phyloP scores from a whole-genome alignment of 2,797 vertebrate genomes.

The Meriones psammophilus region DNA sequence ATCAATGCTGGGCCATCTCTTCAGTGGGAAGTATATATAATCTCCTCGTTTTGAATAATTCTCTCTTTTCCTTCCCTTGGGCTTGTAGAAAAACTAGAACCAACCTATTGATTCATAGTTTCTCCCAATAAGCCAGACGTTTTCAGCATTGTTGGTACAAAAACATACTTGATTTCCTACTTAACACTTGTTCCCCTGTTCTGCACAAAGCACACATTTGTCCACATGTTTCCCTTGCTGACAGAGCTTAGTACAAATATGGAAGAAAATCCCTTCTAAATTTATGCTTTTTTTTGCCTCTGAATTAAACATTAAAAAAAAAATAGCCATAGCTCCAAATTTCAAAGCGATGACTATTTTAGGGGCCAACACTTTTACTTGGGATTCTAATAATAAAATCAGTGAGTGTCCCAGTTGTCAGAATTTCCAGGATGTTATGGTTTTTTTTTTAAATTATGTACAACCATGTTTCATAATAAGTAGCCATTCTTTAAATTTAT shows the following conservation, averaged over 20 bases:
- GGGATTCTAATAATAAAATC: background rate
- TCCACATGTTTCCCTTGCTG: background rate
- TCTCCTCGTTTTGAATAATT: conserved; percentile 74
- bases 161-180: background rate
- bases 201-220: background rate
- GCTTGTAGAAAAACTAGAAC: conserved; percentile 38
- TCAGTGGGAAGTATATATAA: conserved; percentile 70
- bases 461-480: background rate
- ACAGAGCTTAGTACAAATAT: background rate
- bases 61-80: conserved; percentile 18
- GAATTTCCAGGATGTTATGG: background rate
- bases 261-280: background rate
- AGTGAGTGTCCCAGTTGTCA: background rate
- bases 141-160: background rate
- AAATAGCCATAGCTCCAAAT: background rate
- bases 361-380: background rate
- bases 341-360: conserved; percentile 9
- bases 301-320: background rate
- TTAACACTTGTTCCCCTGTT: background rate
- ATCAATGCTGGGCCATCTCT: conserved; percentile 61
- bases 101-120: conserved; percentile 62
- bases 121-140: conserved; percentile 12
- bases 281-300: background rate
- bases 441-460: background rate
- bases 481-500: background rate